Evolutionary conservation across 2,113 vertebrate species (phyloP).

Genomic region (Cynopterus brachyotis): DNA sequence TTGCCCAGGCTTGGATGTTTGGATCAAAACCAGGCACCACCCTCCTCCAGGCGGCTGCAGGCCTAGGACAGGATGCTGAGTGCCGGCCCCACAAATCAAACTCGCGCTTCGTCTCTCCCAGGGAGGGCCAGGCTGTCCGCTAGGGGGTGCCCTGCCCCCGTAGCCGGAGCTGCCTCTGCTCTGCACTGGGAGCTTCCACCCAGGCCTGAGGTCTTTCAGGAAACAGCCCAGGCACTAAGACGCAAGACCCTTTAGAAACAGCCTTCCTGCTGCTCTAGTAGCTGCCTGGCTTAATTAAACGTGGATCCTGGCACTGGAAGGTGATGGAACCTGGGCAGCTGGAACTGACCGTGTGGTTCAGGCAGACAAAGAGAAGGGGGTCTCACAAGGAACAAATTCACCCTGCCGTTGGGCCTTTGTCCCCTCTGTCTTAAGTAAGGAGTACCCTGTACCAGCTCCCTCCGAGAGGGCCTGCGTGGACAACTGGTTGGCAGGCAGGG

Average conservation of each 20-base stretch:
- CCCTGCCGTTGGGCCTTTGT: neutral
- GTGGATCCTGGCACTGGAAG: neutral
- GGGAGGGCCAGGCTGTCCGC: neutral
- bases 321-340: neutral
- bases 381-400: neutral
- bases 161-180: neutral
- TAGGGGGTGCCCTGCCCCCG: constrained; percentile 44
- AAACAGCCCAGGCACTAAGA: neutral
- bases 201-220: neutral
- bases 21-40: neutral
- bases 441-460: neutral
- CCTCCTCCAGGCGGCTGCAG: neutral
- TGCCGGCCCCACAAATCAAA: neutral
- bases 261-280: neutral
- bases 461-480: neutral
- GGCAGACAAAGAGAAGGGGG: neutral
- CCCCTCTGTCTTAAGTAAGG: neutral
- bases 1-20: neutral
- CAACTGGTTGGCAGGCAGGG: neutral
- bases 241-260: neutral
- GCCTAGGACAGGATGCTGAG: neutral
- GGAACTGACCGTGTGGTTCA: neutral
- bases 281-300: neutral
- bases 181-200: neutral
- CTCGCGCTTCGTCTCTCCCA: neutral